Evolutionary conservation across 2,797 vertebrate species (phyloP).

Genomic region (Kryptolebias ocellatus): DNA sequence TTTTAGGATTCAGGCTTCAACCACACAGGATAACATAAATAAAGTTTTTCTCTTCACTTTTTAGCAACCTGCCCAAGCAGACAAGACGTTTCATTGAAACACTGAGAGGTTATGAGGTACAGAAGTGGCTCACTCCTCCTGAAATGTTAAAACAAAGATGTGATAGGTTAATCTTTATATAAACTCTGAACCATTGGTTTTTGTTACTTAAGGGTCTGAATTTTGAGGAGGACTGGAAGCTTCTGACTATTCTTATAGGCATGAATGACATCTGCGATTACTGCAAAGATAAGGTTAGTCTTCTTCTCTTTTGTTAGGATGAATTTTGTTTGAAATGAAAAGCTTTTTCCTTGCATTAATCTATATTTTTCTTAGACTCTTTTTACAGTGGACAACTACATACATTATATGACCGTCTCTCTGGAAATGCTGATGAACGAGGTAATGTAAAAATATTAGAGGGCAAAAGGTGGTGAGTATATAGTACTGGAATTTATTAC

Average conservation of each 20-base stretch:
- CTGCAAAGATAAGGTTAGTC: slow-evolving; percentile 82
- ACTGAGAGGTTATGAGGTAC: slow-evolving; percentile 78
- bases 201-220: slow-evolving; percentile 72
- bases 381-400: slow-evolving; percentile 83
- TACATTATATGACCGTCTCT: slow-evolving; percentile 82
- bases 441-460: slow-evolving; percentile 56
- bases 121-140: background rate
- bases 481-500: background rate
- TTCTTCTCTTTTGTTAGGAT: background rate
- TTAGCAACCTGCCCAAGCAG: slow-evolving; percentile 81
- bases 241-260: slow-evolving; percentile 86
- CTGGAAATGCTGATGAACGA: slow-evolving; percentile 86
- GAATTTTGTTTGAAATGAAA: background rate
- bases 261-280: slow-evolving; percentile 87
- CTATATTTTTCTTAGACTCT: slow-evolving; percentile 66
- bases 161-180: background rate
- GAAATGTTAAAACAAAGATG: too few relatives aligned
- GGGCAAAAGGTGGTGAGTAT: background rate
- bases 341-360: slow-evolving; percentile 5
- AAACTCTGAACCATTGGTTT: background rate
- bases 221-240: slow-evolving; percentile 86
- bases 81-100: slow-evolving; percentile 83
- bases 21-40: too few relatives aligned
- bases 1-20: too few relatives aligned
- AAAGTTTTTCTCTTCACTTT: slow-evolving; percentile 14